Conservation (phyloP, 2,113 vertebrate genomes). For the Charina bottae region DNA sequence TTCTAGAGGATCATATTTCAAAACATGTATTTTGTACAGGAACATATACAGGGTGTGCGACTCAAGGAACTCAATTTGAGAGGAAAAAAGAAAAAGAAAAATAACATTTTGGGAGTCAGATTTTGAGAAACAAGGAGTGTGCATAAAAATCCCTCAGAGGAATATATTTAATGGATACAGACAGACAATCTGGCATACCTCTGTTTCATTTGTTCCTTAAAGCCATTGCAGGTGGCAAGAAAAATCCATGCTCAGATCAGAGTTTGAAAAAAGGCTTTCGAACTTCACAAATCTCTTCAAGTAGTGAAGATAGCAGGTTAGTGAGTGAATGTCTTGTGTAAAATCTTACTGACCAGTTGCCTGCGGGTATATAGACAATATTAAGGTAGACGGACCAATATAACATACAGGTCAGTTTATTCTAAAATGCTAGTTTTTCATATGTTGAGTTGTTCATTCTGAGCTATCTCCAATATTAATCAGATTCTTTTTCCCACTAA, state of each 20-base stretch:
- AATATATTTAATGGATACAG: neutral
- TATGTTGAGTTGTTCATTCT: too few species aligned
- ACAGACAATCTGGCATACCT: neutral
- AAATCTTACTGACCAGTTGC: too few species aligned
- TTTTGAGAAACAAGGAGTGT: neutral
- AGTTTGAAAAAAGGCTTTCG: neutral
- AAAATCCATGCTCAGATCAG: neutral
- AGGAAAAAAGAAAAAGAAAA: neutral
- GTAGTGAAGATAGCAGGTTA: neutral
- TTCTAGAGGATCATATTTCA: neutral
- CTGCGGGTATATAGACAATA: too few species aligned
- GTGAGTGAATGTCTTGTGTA: neutral
- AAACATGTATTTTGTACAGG: neutral
- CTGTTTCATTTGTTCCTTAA: neutral
- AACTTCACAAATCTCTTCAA: too few species aligned
- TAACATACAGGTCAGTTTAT: too few species aligned
- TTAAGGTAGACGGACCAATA: too few species aligned
- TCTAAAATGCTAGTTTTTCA: too few species aligned
- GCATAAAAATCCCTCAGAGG: neutral
- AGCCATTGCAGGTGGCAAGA: neutral
- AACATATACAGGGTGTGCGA: neutral
- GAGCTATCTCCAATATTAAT: too few species aligned
- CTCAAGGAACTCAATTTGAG: neutral
- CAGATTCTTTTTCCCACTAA: too few species aligned
- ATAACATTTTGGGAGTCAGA: neutral